Evolutionary conservation across 2,797 vertebrate species (phyloP).

Genomic region (Chelonia mydas): DNA sequence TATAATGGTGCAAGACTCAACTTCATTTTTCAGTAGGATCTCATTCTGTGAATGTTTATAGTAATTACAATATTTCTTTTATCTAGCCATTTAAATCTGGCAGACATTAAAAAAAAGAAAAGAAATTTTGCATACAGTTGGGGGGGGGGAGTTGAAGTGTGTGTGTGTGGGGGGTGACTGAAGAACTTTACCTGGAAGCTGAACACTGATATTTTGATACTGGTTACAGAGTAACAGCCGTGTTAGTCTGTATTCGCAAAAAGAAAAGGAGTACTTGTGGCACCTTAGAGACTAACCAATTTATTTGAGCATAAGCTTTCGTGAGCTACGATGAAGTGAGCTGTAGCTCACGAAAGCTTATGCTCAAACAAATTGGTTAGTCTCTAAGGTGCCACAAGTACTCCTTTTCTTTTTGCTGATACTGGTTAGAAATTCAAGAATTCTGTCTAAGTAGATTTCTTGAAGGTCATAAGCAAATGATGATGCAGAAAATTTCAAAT

Average conservation of each 20-base stretch:
- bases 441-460: background rate
- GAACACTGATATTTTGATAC: background rate
- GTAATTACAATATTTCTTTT: background rate
- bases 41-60: background rate
- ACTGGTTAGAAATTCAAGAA: background rate
- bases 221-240: background rate
- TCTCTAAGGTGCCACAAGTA: too few relatives aligned
- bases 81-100: background rate
- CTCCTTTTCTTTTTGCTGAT: background rate
- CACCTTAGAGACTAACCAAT: too few relatives aligned
- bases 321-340: too few relatives aligned
- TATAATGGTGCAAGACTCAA: background rate
- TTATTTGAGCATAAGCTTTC: too few relatives aligned
- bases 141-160: background rate
- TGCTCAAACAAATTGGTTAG: too few relatives aligned
- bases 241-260: too few relatives aligned
- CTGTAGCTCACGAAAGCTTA: too few relatives aligned
- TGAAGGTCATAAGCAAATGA: background rate
- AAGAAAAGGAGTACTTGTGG: too few relatives aligned
- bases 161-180: background rate
- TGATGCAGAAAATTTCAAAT: background rate
- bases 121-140: background rate
- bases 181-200: fast-evolving
- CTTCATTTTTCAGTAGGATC: background rate
- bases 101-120: background rate